Evolutionary conservation across 2,888 invertebrate species (phyloP), one percentile per base, ranked within the genome.

Genomic region (Entomobrya proxima): DNA sequence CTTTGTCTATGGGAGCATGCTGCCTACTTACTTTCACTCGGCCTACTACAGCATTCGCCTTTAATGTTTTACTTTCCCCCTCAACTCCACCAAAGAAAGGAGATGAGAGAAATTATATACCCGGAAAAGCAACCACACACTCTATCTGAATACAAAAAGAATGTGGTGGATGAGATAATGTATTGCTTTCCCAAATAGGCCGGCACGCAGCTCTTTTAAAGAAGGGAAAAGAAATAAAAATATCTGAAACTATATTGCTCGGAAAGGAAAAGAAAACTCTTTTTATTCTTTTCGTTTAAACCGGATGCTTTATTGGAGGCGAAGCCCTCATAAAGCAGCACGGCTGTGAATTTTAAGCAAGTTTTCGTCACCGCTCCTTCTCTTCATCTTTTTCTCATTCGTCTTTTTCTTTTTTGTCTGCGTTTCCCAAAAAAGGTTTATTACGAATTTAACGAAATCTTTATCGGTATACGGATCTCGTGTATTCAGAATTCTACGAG

Each of bases 281-380:
- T 64, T 64, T 35, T n/a, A n/a, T 15, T 58, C 27, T 35, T 61
- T 7, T 37, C 61, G 24, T 61, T 77, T 35, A 24, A 18, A 18
- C 52, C 44, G 21, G 27, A 35, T 37, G 32, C 11, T 64, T 67
- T 67, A 67, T 67, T 37, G 58, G 40, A 55, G 21, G 52, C 40
- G 27, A 50, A 44, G 15, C 32, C 30, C 58, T 37, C 18, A 50
- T 44, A 64, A 64, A 64, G 18, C 44, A 64, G 44, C 18, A 78
- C 44, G 13, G 44, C 21, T 78, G 44, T 78, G 61, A 61, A 78
- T 61, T 76, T 76, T 52, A 55, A 76, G 58, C 55, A 76, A 55
- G 37, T 40, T 55, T 40, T 18, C 40, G 13, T 27, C 1, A 15
- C 44, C 15, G 3, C 11, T 37, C 9, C 37, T 44, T n/a, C 67